phyloP scores from a whole-genome alignment of 2,113 vertebrate genomes.

The Pomatorhinus ruficollis region DNA sequence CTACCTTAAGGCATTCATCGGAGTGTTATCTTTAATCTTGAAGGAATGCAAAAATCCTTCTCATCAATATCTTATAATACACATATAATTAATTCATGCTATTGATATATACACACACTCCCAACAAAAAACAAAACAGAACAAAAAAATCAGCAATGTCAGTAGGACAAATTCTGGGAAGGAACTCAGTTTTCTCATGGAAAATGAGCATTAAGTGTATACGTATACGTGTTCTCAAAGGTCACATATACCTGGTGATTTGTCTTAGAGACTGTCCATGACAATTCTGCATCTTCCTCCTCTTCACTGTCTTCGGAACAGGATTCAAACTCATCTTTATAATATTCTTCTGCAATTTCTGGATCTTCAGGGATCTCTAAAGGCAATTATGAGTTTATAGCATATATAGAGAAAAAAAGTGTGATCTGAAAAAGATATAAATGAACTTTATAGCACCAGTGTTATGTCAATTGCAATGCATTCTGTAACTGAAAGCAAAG shows the following conservation, averaged over 20 bases:
- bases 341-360: constrained; percentile 80
- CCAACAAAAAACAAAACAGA: neutral
- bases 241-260: constrained; percentile 72
- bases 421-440: neutral
- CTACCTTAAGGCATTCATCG: neutral
- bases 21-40: neutral
- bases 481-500: neutral
- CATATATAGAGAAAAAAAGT: neutral
- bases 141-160: neutral
- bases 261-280: constrained; percentile 37
- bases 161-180: neutral
- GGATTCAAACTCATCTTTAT: constrained; percentile 84
- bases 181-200: neutral
- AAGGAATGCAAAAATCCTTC: neutral
- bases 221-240: neutral
- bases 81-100: neutral
- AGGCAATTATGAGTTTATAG: neutral
- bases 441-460: neutral
- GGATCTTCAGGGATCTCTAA: constrained; percentile 87
- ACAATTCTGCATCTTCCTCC: constrained; percentile 17
- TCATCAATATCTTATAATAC: neutral
- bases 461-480: neutral
- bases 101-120: neutral
- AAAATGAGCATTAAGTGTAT: neutral
- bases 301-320: constrained; percentile 79